Evolutionary conservation across 2,888 invertebrate genomes (phyloP).

Genomic region (Volucella bombylans): DNA sequence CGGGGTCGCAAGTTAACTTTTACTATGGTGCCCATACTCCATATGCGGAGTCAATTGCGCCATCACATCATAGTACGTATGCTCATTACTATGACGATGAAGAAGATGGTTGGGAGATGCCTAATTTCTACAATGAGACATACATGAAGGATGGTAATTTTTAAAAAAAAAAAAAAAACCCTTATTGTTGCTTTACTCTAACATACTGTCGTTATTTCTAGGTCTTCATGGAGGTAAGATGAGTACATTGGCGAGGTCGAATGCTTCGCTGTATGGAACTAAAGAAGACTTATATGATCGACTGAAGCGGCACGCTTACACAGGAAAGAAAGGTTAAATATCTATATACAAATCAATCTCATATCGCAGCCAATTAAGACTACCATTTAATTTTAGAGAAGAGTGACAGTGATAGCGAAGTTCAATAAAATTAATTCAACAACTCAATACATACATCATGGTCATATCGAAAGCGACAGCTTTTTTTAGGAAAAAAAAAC

Average conservation of each 20-base stretch:
- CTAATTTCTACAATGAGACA: slow-evolving; percentile 97
- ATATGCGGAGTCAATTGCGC: slow-evolving; percentile 96
- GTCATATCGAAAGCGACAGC: slow-evolving; percentile 57
- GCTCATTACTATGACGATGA: slow-evolving; percentile 98
- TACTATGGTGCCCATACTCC: slow-evolving; percentile 97
- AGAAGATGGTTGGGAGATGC: slow-evolving; percentile 98
- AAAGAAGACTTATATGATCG: slow-evolving; percentile 97
- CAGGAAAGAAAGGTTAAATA: slow-evolving; percentile 93
- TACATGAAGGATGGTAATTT: slow-evolving; percentile 92
- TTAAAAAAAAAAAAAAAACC: neutral
- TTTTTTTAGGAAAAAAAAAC: slow-evolving; percentile 22
- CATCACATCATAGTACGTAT: slow-evolving; percentile 96
- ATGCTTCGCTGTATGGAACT: slow-evolving; percentile 96
- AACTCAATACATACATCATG: slow-evolving; percentile 54
- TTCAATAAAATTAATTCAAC: slow-evolving; percentile 86
- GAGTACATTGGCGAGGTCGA: slow-evolving; percentile 95
- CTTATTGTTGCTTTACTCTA: too few species aligned
- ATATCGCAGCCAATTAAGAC: slow-evolving; percentile 58
- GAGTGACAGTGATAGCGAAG: slow-evolving; percentile 97
- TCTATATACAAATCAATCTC: neutral
- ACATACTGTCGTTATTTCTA: slow-evolving; percentile 41
- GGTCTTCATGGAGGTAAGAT: slow-evolving; percentile 93
- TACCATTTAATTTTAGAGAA: slow-evolving; percentile 87
- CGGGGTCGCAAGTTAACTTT: slow-evolving; percentile 97
- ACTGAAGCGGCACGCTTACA: slow-evolving; percentile 96